phyloP scores from a whole-genome alignment of 2,888 invertebrate species.

The Diarsia brunnea region DNA sequence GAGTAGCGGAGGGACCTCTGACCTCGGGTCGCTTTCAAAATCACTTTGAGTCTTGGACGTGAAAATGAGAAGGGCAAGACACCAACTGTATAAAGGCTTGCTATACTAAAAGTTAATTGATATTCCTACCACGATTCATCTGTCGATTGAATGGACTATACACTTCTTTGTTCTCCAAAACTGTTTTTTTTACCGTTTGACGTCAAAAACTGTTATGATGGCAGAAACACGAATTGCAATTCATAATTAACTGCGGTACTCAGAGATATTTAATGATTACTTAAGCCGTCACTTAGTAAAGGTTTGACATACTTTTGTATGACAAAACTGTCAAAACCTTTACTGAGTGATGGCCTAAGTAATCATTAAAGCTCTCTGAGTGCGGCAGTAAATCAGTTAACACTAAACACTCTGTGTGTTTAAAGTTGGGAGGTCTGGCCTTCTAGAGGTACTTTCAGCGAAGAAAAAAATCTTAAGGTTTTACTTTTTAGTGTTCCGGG shows the following conservation, averaged over 20 bases:
- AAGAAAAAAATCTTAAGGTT: neutral
- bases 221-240: conserved; percentile 11
- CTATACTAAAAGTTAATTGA: conserved; percentile 4
- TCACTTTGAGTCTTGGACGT: conserved; percentile 38
- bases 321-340: too few species aligned
- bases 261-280: too few species aligned
- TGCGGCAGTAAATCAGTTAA: neutral
- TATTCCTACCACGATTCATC: conserved; percentile 32
- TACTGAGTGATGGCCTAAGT: too few species aligned
- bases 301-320: too few species aligned
- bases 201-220: neutral
- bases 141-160: conserved; percentile 13
- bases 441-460: neutral
- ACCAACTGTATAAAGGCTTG: conserved; percentile 5
- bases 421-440: neutral
- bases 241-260: too few species aligned
- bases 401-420: too few species aligned
- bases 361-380: too few species aligned
- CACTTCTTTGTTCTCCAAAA: conserved; percentile 28
- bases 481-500: neutral
- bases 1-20: conserved; percentile 44
- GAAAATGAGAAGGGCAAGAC: conserved; percentile 43
- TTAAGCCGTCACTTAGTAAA: too few species aligned
- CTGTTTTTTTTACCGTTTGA: conserved; percentile 2
- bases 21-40: conserved; percentile 68